Percentiles rank a stretch among this genome's conserved stretches.
phyloP scores from a whole-genome alignment of 2,888 invertebrate genomes.

The Vanessa cardui region DNA sequence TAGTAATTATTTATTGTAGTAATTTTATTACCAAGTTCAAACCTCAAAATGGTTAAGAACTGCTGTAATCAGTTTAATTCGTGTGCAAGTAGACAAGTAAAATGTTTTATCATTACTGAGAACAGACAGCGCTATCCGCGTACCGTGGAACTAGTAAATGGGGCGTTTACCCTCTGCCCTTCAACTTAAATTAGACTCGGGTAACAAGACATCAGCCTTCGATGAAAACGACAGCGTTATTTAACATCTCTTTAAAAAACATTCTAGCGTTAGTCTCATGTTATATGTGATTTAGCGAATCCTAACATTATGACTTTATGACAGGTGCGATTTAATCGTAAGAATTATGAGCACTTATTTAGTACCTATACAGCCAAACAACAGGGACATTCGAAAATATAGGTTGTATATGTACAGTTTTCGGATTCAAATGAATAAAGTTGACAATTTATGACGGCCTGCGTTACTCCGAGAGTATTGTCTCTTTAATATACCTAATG shows the following conservation, averaged over 20 bases:
- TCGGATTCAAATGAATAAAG: conserved; percentile 15
- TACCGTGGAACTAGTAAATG: conserved; percentile 42
- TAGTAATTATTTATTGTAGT: too few relatives aligned
- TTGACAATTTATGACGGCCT: conserved; percentile 10
- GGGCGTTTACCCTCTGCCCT: conserved; percentile 55
- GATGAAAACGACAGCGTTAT: conserved; percentile 30
- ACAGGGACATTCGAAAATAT: not conserved
- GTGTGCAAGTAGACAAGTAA: not conserved
- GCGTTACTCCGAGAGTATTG: conserved; percentile 10
- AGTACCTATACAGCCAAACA: not conserved
- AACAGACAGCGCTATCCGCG: conserved; percentile 12
- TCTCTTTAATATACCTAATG: conserved; percentile 19
- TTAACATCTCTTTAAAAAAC: conserved; percentile 4
- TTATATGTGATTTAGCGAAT: not conserved
- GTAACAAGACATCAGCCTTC: conserved; percentile 37
- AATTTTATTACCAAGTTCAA: not conserved
- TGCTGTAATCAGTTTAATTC: too few relatives aligned
- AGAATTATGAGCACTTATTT: conserved; percentile 4
- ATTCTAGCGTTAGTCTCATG: not conserved
- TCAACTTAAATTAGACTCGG: conserved; percentile 49
- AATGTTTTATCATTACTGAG: not conserved
- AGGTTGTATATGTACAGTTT: not conserved
- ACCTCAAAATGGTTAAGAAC: too few relatives aligned
- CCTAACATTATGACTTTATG: not conserved
- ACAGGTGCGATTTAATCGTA: conserved; percentile 4